Evolutionary conservation across 2,113 vertebrate genomes (phyloP), one percentile per base, ranked within the genome.

Genomic region (Callopanchax toddi): DNA sequence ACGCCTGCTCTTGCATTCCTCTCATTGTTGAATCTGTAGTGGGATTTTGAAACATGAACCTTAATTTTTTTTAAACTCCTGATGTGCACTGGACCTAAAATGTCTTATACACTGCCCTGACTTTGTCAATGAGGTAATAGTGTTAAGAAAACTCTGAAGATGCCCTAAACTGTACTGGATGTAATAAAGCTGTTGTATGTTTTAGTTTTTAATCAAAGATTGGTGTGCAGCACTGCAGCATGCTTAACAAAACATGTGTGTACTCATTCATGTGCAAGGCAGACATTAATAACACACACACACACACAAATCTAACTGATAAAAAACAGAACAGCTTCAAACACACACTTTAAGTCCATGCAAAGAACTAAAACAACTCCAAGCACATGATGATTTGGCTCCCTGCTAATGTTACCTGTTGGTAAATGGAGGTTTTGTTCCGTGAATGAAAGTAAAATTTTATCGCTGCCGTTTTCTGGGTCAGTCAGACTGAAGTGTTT

Each of bases 401-500:
- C 6, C 17, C 3, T 46, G 32, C 42, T 40, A 25, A 23, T 18
- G 16, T 17, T 20, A 51, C 17, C 60, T 18, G 37, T 10, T 2
- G 15, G 39, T 49, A 29, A 61, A 54, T n/a, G 34, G 3, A 23
- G 25, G 11, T 71, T 57, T 57, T 42, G 18, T 49, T 57, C 51
- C 37, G 13, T 43, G 11, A 6, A 16, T 26, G 11, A 1, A 16
- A 11, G 22, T 18, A 68, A 55, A 23, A 44, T 7, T 16, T 37
- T 29, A n/a, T 57, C 32, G 65, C 34, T 54, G 43, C 51, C 56
- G 58, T 18, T 71, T 34, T 39, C 11, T 49, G 46, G 9, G 52
- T 49, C 25, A 13, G 23, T 54, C 23, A 51, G 46, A 65, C 12
- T 61, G 23, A 13, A 50, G 50, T 56, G 42, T 71, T 70, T 83